Percentiles rank a stretch among this genome's conserved stretches.
phyloP scores from a whole-genome alignment of 2,888 invertebrate species.

The Leptinotarsa tumamoca region DNA sequence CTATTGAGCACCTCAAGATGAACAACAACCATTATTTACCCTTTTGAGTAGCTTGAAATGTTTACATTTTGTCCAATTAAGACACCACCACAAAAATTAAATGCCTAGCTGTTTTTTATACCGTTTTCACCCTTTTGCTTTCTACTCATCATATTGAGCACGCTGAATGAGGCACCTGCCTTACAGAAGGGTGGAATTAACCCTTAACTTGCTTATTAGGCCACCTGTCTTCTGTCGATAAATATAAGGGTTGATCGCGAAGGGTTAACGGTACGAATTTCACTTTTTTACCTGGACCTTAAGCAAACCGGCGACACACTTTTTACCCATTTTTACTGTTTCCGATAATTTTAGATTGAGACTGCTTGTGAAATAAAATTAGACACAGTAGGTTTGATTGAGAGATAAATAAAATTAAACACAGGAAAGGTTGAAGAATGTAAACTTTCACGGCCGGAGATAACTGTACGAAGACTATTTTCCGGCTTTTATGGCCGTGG shows the following conservation, averaged over 20 bases:
- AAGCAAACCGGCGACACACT: slow-evolving; percentile 4
- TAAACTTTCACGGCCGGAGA: no score
- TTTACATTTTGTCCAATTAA: slow-evolving; percentile 51
- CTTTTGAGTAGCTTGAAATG: slow-evolving; percentile 47
- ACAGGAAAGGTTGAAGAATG: no score
- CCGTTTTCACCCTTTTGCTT: slow-evolving; percentile 54
- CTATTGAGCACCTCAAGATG: slow-evolving; percentile 34
- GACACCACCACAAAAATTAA: slow-evolving; percentile 46
- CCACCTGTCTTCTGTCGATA: slow-evolving; percentile 53
- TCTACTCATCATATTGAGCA: slow-evolving; percentile 53
- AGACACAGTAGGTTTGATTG: no score
- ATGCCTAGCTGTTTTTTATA: slow-evolving; percentile 43
- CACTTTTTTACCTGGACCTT: slow-evolving; percentile 38
- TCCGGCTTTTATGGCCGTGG: no score
- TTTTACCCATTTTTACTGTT: background rate
- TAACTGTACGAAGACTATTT: no score
- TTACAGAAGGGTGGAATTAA: slow-evolving; percentile 57
- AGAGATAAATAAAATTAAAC: no score
- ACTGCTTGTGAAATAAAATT: background rate
- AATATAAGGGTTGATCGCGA: slow-evolving; percentile 33
- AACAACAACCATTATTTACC: slow-evolving; percentile 31
- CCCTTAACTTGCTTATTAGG: slow-evolving; percentile 58
- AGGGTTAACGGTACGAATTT: slow-evolving; percentile 45
- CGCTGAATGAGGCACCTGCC: slow-evolving; percentile 58
- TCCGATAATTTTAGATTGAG: background rate